Percentiles rank a stretch among this genome's conserved stretches.
phyloP scores from a whole-genome alignment of 2,888 invertebrate species.

The Euplagia quadripunctaria region DNA sequence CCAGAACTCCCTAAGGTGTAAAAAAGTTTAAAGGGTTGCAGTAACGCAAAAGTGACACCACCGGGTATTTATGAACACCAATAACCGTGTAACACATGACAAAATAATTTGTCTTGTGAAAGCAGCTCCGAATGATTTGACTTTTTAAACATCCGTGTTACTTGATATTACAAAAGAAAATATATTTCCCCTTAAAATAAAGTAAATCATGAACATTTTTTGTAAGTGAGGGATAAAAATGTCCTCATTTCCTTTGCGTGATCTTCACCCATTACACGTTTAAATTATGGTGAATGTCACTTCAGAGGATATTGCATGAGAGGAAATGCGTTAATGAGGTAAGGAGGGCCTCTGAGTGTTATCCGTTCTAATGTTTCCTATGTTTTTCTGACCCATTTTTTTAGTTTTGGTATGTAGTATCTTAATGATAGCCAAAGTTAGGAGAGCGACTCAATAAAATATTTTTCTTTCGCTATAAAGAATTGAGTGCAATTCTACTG shows the following conservation, averaged over 20 bases:
- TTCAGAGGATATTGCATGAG: background rate
- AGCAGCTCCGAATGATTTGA: background rate
- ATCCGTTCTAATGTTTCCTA: slow-evolving; percentile 4
- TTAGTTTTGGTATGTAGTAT: background rate
- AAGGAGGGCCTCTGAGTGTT: background rate
- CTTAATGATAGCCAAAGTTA: background rate
- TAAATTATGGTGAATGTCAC: background rate
- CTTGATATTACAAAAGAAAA: background rate
- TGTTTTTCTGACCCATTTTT: background rate
- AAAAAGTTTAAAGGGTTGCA: background rate
- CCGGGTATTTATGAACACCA: background rate
- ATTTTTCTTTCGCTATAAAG: no score
- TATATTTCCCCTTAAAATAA: background rate
- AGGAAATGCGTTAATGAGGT: slow-evolving; percentile 3
- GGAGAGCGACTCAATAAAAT: background rate
- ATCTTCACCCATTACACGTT: background rate
- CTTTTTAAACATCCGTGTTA: background rate
- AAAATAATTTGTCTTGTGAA: background rate
- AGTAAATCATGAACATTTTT: background rate
- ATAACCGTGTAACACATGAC: background rate
- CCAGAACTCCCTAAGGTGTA: background rate
- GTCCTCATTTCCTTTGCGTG: background rate
- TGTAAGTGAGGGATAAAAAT: background rate
- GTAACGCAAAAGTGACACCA: background rate
- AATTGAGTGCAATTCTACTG: background rate